Evolutionary conservation across 2,888 invertebrate genomes (phyloP).

Genomic region (Trilocha varians): DNA sequence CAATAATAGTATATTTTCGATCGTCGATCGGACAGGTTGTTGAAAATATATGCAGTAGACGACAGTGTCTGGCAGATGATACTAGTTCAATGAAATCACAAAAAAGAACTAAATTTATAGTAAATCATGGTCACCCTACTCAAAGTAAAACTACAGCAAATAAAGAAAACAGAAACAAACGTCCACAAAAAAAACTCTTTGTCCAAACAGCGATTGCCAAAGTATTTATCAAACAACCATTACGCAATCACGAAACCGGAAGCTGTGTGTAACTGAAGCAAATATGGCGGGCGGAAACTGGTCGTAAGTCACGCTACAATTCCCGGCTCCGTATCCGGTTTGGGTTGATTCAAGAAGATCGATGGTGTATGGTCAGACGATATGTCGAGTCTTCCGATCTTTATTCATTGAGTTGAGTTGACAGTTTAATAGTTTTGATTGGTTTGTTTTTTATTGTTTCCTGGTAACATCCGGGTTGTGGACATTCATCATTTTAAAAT

Average conservation of each 20-base stretch:
- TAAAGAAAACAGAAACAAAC: background rate
- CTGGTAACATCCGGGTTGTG: no score
- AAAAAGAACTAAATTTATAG: no score
- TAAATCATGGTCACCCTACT: no score
- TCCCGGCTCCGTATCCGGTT: conserved; percentile 47
- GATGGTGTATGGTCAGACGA: conserved; percentile 4
- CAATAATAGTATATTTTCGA: no score
- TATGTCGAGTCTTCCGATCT: background rate
- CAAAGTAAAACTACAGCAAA: no score
- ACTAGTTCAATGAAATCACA: no score
- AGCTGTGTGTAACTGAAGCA: conserved; percentile 51
- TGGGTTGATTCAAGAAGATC: conserved; percentile 8
- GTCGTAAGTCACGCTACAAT: conserved; percentile 65
- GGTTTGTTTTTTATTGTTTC: background rate
- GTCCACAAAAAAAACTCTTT: background rate
- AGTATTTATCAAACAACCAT: conserved; percentile 28
- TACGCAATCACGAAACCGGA: conserved; percentile 30
- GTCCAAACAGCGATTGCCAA: conserved; percentile 6
- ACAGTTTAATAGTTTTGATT: background rate
- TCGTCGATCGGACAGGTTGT: no score
- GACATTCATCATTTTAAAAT: no score
- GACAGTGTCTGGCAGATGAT: no score
- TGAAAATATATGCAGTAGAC: no score
- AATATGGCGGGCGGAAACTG: conserved; percentile 64
- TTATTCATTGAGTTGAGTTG: background rate